A percentile compares a stretch with the other conserved stretches of the same genome.
phyloP scores from a whole-genome alignment of 2,888 invertebrate genomes.

The Acanthopleura granulata region DNA sequence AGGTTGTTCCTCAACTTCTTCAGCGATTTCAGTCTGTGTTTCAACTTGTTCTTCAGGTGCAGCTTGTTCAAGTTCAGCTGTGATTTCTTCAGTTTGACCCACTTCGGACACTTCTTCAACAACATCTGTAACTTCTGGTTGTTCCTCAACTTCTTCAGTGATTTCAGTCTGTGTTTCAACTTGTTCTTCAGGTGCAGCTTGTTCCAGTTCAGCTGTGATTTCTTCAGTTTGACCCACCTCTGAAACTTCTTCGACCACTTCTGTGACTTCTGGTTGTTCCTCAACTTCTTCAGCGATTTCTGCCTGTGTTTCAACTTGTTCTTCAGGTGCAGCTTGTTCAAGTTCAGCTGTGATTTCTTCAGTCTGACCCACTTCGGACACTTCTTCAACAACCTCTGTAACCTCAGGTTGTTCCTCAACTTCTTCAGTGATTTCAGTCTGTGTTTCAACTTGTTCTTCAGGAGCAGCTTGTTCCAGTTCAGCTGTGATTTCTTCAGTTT shows the following conservation, averaged over 20 bases:
- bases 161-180: conserved; percentile 34
- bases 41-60: conserved; percentile 26
- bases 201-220: conserved; percentile 28
- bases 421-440: neutral
- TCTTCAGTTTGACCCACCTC: conserved; percentile 32
- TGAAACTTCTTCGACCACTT: conserved; percentile 27
- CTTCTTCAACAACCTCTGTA: conserved; percentile 25
- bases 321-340: conserved; percentile 27
- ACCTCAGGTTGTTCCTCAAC: neutral
- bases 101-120: conserved; percentile 29
- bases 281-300: conserved; percentile 27
- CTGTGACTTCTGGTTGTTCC: conserved; percentile 30
- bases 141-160: conserved; percentile 30
- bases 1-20: neutral
- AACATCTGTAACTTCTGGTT: conserved; percentile 32
- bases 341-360: conserved; percentile 24
- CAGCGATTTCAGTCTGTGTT: conserved; percentile 27
- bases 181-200: conserved; percentile 28
- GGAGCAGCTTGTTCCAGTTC: conserved; percentile 14
- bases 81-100: conserved; percentile 29
- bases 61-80: conserved; percentile 23
- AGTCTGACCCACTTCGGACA: conserved; percentile 22
- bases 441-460: conserved; percentile 4
- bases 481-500: conserved; percentile 20
- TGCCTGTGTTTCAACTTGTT: conserved; percentile 31